These are phyloP conservation scores for Molossus alvarezi DNA, from an alignment of 2,797 vertebrate species.

Conservation along the genomic window DNA sequence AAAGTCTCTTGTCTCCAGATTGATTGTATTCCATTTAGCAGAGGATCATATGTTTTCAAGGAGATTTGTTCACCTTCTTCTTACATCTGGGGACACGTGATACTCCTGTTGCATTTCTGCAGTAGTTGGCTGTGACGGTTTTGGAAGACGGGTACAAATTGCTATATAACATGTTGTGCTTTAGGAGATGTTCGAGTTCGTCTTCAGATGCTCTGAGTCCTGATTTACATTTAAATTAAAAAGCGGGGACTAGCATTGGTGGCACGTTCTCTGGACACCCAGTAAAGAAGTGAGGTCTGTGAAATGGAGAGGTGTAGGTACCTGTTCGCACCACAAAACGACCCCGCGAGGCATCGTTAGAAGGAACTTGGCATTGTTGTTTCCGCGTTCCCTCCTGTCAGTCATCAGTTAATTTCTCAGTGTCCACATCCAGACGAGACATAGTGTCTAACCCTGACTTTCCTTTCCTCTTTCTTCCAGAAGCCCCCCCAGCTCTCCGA, in stretches of 20 bases:
- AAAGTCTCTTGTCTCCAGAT: slow-evolving; percentile 55
- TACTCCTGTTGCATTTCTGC: neutral
- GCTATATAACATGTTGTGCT: neutral
- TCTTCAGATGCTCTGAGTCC: neutral
- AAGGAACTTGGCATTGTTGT: neutral
- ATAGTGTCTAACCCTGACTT: slow-evolving; percentile 69
- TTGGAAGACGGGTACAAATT: neutral
- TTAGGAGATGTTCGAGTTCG: neutral
- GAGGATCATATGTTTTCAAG: slow-evolving; percentile 30
- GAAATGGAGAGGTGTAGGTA: neutral
- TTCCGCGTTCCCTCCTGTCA: slow-evolving; percentile 42
- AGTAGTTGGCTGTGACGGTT: neutral
- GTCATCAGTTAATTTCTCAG: neutral
- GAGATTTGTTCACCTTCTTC: slow-evolving; percentile 36
- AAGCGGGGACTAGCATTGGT: neutral
- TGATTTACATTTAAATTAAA: slow-evolving; percentile 19
- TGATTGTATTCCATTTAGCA: slow-evolving; percentile 11
- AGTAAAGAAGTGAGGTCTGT: neutral
- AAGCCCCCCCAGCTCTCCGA: slow-evolving; percentile 93
- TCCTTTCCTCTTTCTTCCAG: slow-evolving; percentile 89
- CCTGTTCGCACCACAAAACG: neutral
- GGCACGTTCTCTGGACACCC: neutral
- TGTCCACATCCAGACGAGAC: neutral
- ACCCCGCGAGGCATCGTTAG: neutral
- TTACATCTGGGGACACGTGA: neutral